These are phyloP conservation scores for Percopsis omiscomaycus DNA, from an alignment of 2,797 vertebrate species.

Conservation along the genomic window DNA sequence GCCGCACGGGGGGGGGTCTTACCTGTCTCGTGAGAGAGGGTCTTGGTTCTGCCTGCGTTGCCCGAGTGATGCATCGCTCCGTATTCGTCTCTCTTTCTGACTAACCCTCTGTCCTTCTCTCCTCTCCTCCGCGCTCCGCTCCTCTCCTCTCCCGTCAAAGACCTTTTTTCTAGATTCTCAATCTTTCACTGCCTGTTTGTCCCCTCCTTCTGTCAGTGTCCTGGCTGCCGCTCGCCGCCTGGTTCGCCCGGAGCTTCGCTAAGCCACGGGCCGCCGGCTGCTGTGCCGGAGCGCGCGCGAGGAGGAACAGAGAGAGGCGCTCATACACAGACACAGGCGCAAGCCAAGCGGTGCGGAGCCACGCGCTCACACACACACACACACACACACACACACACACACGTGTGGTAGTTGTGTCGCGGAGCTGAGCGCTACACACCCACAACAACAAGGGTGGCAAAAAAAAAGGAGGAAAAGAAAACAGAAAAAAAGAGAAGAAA, in stretches of 20 bases:
- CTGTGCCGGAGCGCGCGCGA: slow-evolving; percentile 5
- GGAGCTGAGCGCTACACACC: slow-evolving; percentile 48
- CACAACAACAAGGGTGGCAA: slow-evolving; percentile 30
- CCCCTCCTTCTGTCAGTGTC: too few relatives aligned
- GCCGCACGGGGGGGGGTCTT: slow-evolving; percentile 54
- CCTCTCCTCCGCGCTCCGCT: slow-evolving; percentile 65
- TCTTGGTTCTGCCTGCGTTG: slow-evolving; percentile 78
- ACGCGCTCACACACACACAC: slow-evolving; percentile 46
- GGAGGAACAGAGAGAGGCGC: not conserved
- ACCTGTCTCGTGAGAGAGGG: slow-evolving; percentile 82
- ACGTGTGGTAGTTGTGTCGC: slow-evolving; percentile 63
- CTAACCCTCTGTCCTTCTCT: slow-evolving; percentile 65
- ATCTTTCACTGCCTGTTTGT: slow-evolving; percentile 32
- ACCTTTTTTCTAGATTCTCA: slow-evolving; percentile 66
- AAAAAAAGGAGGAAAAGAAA: not conserved
- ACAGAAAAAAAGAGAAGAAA: slow-evolving; percentile 1
- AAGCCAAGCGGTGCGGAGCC: slow-evolving; percentile 27
- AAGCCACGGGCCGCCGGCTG: too few relatives aligned
- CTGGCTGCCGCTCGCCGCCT: too few relatives aligned
- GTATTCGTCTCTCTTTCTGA: slow-evolving; percentile 65
- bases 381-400: slow-evolving; percentile 37
- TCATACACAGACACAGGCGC: slow-evolving; percentile 16
- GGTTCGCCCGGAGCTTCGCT: too few relatives aligned
- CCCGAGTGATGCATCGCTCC: slow-evolving; percentile 81
- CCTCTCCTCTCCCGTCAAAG: slow-evolving; percentile 66